phyloP scores from a whole-genome alignment of 2,888 invertebrate genomes.

The Isotomurus palustris region DNA sequence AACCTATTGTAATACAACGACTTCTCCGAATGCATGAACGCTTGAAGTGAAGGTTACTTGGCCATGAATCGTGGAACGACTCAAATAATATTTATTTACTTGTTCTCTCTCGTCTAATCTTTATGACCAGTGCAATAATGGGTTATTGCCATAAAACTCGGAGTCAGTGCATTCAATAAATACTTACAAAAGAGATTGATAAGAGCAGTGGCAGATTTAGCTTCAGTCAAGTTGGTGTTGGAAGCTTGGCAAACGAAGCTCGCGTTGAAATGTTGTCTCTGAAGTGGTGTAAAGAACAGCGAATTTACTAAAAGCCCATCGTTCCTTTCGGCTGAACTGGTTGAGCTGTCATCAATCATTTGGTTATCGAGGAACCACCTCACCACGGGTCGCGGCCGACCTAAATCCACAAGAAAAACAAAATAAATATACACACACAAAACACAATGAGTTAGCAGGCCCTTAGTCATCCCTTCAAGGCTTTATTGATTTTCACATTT shows the following conservation, averaged over 20 bases:
- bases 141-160: background rate
- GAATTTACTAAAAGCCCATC: constrained; percentile 73
- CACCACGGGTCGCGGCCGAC: constrained; percentile 65
- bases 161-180: constrained; percentile 29
- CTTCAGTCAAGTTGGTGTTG: constrained; percentile 76
- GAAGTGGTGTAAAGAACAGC: constrained; percentile 70
- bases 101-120: too few relatives aligned
- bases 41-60: too few relatives aligned
- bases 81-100: too few relatives aligned
- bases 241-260: constrained; percentile 71
- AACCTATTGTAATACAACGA: background rate
- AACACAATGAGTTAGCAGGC: too few relatives aligned
- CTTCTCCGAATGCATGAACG: background rate
- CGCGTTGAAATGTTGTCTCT: constrained; percentile 75
- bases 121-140: too few relatives aligned
- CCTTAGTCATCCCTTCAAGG: too few relatives aligned
- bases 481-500: constrained; percentile 17
- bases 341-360: constrained; percentile 76
- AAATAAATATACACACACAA: too few relatives aligned
- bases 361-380: constrained; percentile 81
- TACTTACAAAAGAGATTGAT: constrained; percentile 82
- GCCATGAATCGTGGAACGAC: too few relatives aligned
- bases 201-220: constrained; percentile 71
- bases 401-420: constrained; percentile 20
- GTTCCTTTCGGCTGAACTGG: constrained; percentile 66